Evolutionary conservation across 2,888 invertebrate genomes (phyloP).

Genomic region (Ophioninae sp.): DNA sequence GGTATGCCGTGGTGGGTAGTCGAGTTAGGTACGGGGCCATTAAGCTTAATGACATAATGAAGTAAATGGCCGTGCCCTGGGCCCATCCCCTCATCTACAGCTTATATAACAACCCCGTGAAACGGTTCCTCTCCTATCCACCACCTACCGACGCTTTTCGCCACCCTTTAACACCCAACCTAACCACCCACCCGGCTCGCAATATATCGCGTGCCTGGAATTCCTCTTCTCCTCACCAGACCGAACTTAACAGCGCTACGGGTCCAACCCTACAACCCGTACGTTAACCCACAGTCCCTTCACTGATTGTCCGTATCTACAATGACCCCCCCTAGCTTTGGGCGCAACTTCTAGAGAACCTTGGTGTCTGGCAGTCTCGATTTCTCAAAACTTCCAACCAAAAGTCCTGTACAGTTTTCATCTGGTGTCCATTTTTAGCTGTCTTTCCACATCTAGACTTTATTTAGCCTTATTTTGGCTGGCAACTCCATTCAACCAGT

Average conservation of each 20-base stretch:
- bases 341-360: not conserved
- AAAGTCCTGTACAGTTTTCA: not conserved
- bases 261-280: conserved; percentile 54
- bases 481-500: not conserved
- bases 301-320: conserved; percentile 31
- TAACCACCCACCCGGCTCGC: conserved; percentile 69
- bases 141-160: conserved; percentile 43
- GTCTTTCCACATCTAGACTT: not conserved
- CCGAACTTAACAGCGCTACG: conserved; percentile 72
- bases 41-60: conserved; percentile 82
- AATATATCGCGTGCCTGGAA: conserved; percentile 81
- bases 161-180: conserved; percentile 62
- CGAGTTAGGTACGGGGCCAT: conserved; percentile 80
- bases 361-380: conserved; percentile 13
- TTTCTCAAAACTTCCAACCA: not conserved
- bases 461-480: not conserved
- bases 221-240: conserved; percentile 75
- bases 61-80: conserved; percentile 80
- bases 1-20: conserved; percentile 56
- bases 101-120: conserved; percentile 78
- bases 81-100: conserved; percentile 70
- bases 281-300: not conserved
- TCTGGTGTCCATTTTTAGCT: not conserved
- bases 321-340: not conserved
- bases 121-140: conserved; percentile 15